These are phyloP conservation scores for Intellagama lesueurii DNA, from an alignment of 2,797 vertebrate species.

Conservation along the genomic window DNA sequence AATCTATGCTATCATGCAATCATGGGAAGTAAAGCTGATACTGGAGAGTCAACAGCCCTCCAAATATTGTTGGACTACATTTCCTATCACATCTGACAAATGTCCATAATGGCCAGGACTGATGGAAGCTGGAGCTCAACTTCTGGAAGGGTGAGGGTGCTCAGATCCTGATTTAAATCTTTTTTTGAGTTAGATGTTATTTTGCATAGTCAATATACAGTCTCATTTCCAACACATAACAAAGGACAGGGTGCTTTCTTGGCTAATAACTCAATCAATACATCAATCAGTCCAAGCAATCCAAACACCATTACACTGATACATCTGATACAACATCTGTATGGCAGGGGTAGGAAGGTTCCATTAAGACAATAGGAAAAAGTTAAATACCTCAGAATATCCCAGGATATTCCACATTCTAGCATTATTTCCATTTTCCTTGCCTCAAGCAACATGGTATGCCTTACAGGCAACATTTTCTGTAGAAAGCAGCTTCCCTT, in stretches of 20 bases:
- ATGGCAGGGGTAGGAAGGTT: too few species aligned
- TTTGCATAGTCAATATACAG: not conserved
- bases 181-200: not conserved
- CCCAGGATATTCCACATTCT: not conserved
- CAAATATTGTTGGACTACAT: not conserved
- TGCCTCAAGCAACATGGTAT: not conserved
- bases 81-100: not conserved
- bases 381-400: not conserved
- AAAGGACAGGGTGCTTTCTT: not conserved
- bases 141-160: not conserved
- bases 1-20: not conserved
- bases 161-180: not conserved
- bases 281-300: too few species aligned
- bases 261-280: not conserved
- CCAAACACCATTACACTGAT: too few species aligned
- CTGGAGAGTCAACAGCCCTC: not conserved
- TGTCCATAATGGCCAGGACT: not conserved
- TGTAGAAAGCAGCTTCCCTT: not conserved
- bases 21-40: not conserved
- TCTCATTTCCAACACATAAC: not conserved
- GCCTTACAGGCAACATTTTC: not conserved
- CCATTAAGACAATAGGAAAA: not conserved
- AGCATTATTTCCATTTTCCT: not conserved
- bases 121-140: not conserved
- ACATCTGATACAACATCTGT: not conserved